Base-by-base conservation (phyloP, 2,888 invertebrate species). In the Dastarcus helophoroides region DNA sequence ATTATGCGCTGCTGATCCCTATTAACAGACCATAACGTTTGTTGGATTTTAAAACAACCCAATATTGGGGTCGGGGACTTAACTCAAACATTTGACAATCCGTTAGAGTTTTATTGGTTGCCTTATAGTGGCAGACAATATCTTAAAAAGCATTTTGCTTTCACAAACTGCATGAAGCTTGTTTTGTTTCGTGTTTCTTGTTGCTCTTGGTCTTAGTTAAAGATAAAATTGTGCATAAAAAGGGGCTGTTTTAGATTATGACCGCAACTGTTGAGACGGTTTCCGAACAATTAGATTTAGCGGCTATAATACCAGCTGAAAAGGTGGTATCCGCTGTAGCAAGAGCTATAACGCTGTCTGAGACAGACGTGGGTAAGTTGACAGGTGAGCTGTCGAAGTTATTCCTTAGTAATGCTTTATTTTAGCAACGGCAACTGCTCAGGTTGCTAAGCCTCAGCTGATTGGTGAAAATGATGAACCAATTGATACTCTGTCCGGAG, bases 201-300 rank as follows among this genome's bases (percentile, higher is more conserved):
- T n/a, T n/a, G n/a, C n/a, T n/a, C n/a, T n/a, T n/a, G n/a, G n/a
- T n/a, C n/a, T n/a, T n/a, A n/a, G n/a, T n/a, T n/a, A n/a, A n/a
- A n/a, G n/a, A 19, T n/a, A 7, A 19, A 19, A 19, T 7, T 19
- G n/a, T 19, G 7, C 53, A n/a, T n/a, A n/a, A n/a, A n/a, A n/a
- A n/a, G n/a, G n/a, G n/a, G n/a, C n/a, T n/a, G n/a, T 63, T 64
- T 56, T 69, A 88, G 86, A 88, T 89, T 54, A 85, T 89, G 83
- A 89, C 90, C 45, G 90, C 90, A 13, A 89, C 89, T n/a, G 89
- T 90, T 51, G 88, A 90, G 68, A 90, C 89, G 19, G 88, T 90
- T 42, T 82, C 84, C 37, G 89, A 89, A 58, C 83, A 89, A 60
- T 67, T 91, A 52, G 93, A 93, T 60, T 72, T 90, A 54, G 84